A percentile compares a stretch with the other conserved stretches of the same genome.
Evolutionary conservation across 2,797 vertebrate species (phyloP).

Genomic region (Sorex maritimensis): DNA sequence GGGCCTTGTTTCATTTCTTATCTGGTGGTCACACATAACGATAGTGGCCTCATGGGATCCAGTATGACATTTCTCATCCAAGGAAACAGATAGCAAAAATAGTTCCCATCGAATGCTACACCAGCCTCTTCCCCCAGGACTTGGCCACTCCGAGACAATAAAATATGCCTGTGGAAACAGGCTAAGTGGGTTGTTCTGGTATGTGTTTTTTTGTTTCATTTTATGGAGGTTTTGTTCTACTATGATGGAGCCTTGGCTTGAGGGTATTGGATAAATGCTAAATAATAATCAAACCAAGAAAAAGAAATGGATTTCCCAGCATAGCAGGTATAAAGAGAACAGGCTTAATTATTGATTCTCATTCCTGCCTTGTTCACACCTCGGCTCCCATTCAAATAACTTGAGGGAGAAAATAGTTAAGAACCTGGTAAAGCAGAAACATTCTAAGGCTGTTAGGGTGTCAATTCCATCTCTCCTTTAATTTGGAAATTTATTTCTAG

Average conservation of each 20-base stretch:
- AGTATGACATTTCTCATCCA: conserved; percentile 1
- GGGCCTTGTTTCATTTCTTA: not conserved
- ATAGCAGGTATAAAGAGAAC: conserved; percentile 73
- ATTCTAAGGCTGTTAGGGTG: conserved; percentile 52
- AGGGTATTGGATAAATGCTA: conserved; percentile 82
- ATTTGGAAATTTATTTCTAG: conserved; percentile 72
- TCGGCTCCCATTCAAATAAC: conserved; percentile 83
- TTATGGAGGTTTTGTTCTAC: conserved; percentile 68
- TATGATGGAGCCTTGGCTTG: conserved; percentile 59
- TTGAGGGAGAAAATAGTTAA: conserved; percentile 77
- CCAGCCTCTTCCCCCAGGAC: conserved; percentile 27
- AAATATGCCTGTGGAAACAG: conserved; percentile 31
- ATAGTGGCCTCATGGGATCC: not conserved
- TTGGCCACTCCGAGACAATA: not conserved
- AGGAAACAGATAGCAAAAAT: conserved; percentile 38
- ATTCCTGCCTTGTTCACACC: conserved; percentile 76
- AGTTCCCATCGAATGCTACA: not conserved
- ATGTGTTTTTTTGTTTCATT: conserved; percentile 75
- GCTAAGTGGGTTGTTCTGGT: conserved; percentile 50
- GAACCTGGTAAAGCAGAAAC: conserved; percentile 80
- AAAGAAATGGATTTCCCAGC: conserved; percentile 83
- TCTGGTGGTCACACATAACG: not conserved
- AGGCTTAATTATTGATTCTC: conserved; percentile 83
- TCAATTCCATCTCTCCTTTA: conserved; percentile 69
- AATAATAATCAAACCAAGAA: conserved; percentile 79